Conservation (phyloP, 2,888 invertebrate genomes). For the Bhutanitis thaidina region DNA sequence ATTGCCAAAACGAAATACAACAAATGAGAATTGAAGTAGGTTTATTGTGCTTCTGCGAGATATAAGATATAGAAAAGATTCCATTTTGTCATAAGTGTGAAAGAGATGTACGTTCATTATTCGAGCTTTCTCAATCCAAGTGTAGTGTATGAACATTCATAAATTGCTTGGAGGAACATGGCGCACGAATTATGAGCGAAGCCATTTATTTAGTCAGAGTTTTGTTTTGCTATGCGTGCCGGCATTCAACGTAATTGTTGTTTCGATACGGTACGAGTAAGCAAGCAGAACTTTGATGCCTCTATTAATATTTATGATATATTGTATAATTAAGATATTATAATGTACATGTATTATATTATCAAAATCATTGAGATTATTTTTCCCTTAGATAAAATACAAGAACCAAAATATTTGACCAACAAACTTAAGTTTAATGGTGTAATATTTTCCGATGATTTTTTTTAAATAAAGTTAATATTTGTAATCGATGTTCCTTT, state of each 20-base stretch:
- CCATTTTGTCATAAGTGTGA: conserved; percentile 40
- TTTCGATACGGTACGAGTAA: conserved; percentile 53
- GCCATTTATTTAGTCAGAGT: conserved; percentile 54
- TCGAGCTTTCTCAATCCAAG: conserved; percentile 29
- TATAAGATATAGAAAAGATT: conserved; percentile 39
- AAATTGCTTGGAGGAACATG: conserved; percentile 42
- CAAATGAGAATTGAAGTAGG: conserved; percentile 48
- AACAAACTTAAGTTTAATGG: no score
- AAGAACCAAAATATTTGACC: no score
- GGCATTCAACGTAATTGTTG: conserved; percentile 55
- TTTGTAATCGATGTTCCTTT: no score
- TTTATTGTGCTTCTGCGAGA: conserved; percentile 13
- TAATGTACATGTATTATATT: no score
- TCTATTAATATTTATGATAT: conserved; percentile 39
- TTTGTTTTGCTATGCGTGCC: conserved; percentile 54
- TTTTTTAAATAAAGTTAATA: no score
- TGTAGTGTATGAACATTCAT: conserved; percentile 28
- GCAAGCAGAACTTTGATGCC: conserved; percentile 30
- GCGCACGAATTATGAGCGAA: conserved; percentile 46
- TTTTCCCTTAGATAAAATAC: no score
- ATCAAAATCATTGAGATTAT: no score
- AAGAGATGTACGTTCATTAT: conserved; percentile 49
- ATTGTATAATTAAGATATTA: conserved; percentile 26
- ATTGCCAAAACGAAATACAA: conserved; percentile 57
- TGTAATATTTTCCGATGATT: no score